Percentiles rank a stretch among this genome's conserved stretches.
phyloP scores from a whole-genome alignment of 2,113 vertebrate species.

The Eulemur macaco region DNA sequence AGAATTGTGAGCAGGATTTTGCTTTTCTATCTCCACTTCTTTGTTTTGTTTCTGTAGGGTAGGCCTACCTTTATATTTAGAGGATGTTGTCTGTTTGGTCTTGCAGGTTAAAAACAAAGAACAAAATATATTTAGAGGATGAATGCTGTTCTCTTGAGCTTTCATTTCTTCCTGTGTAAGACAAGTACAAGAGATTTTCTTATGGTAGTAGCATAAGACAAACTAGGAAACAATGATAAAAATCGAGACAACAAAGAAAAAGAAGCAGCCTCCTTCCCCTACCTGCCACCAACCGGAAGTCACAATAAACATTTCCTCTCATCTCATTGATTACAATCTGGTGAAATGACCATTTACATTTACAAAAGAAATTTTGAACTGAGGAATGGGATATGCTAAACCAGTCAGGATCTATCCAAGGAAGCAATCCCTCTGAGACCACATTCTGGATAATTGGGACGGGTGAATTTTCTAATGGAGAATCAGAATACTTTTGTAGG shows the following conservation, averaged over 20 bases:
- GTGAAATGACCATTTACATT: not conserved
- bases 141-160: not conserved
- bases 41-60: not conserved
- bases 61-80: not conserved
- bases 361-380: not conserved
- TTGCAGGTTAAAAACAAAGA: too few species aligned
- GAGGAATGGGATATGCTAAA: not conserved
- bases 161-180: not conserved
- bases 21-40: not conserved
- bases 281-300: not conserved
- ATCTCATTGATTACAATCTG: not conserved
- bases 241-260: not conserved
- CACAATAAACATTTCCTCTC: not conserved
- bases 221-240: not conserved
- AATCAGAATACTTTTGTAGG: not conserved
- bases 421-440: not conserved
- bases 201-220: not conserved
- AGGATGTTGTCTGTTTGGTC: not conserved
- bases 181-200: not conserved
- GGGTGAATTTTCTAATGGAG: not conserved
- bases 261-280: not conserved
- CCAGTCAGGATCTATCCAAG: not conserved
- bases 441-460: not conserved
- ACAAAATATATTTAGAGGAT: not conserved
- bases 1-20: not conserved